Base-by-base conservation (phyloP, 1,140 invertebrate genomes). In the Bombyx mandarina region DNA sequence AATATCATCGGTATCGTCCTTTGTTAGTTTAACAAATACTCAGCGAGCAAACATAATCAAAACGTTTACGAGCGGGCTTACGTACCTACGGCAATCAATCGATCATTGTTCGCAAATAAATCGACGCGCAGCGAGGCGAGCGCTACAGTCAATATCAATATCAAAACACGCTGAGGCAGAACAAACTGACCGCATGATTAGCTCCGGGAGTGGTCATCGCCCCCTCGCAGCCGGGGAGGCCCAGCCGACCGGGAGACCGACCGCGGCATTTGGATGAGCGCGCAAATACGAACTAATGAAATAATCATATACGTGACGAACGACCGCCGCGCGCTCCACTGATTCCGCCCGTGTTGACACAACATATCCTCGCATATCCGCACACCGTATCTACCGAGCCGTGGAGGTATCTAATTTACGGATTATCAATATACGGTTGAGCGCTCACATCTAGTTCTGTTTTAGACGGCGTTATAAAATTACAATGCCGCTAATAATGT, bases 121-220 rank as follows among this genome's bases (percentile, higher is more conserved):
- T 86, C 80, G 76, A 77, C 66, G 69, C 71, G 79, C 82, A 84
- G 72, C 76, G 79, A 84, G 75, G 72, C 81, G 79, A 75, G 67
- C 73, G 71, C 74, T 82, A 79, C 76, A 75, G 80, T 85, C 82
- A 84, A 87, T 87, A 87, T 87, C 82, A 79, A 87, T 87, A 87
- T 85, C 82, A 87, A 85, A 87, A 87, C 80, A 87, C 78, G 83
- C 78, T 82, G 84, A 87, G 80, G 82, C 80, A 85, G 84, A 83
- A 80, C 84, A 87, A 87, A 85, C 84, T 84, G 79, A 84, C 84
- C 84, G 82, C 84, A 81, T 87, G 84, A 87, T 87, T 87, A 87
- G 84, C 78, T 83, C 65, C 72, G 79, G 79, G 77, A 77, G 79
- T 79, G 77, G 77, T 77, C 75, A 75, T 73, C 77, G 71, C 78